Percentiles rank a stretch among this genome's conserved stretches.
phyloP scores from a whole-genome alignment of 2,797 vertebrate species.

The Sebastes kiyomatsui region DNA sequence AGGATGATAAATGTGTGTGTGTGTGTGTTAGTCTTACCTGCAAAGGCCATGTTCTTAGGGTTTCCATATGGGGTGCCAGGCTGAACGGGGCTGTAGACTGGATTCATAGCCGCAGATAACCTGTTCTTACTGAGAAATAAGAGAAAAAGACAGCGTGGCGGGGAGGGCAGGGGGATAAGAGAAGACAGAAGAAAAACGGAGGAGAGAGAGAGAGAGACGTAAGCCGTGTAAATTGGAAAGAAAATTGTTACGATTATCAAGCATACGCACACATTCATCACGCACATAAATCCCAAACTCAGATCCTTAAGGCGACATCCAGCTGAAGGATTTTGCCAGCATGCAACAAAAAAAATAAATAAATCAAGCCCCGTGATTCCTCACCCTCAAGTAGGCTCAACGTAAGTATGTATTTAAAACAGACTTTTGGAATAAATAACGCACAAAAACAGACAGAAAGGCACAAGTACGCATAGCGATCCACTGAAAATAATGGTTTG shows the following conservation, averaged over 20 bases:
- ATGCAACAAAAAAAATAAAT: constrained; percentile 17
- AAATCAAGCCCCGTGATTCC: constrained; percentile 30
- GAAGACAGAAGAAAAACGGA: constrained; percentile 29
- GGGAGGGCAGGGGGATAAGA: constrained; percentile 19
- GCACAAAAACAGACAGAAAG: constrained; percentile 25
- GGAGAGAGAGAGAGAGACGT: constrained; percentile 23
- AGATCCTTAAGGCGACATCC: constrained; percentile 43
- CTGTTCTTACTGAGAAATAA: constrained; percentile 86
- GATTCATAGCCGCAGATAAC: constrained; percentile 95
- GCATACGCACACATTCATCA: constrained; percentile 5
- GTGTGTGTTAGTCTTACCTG: constrained; percentile 82
- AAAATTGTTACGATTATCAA: constrained; percentile 44
- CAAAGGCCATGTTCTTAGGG: constrained; percentile 97
- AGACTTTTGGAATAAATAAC: constrained; percentile 10
- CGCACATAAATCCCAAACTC: constrained; percentile 43
- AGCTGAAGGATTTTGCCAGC: constrained; percentile 44
- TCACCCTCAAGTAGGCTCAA: constrained; percentile 42
- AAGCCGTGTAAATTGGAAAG: constrained; percentile 43
- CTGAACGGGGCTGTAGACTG: constrained; percentile 98
- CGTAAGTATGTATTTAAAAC: constrained; percentile 30
- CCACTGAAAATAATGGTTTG: constrained; percentile 14
- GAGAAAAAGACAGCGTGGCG: constrained; percentile 21
- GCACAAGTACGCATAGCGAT: constrained; percentile 33
- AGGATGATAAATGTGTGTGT: not conserved
- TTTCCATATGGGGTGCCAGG: constrained; percentile 97